Evolutionary conservation across 2,888 invertebrate genomes (phyloP).

Genomic region (Brassicogethes aeneus): DNA sequence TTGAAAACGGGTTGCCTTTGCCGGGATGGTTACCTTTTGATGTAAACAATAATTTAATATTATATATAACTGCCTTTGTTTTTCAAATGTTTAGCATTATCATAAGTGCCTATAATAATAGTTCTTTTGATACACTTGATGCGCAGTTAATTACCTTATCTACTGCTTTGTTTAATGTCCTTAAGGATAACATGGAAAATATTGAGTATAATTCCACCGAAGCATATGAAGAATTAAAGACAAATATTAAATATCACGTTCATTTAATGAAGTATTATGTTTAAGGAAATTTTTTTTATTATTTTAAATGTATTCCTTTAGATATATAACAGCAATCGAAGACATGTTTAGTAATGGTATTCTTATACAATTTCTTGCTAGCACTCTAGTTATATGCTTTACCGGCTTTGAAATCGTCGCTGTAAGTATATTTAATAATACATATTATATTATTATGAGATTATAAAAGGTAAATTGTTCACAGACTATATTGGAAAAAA

Average conservation of each 20-base stretch:
- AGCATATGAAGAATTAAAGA: slow-evolving; percentile 7
- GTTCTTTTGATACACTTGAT: slow-evolving; percentile 17
- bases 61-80: slow-evolving; percentile 13
- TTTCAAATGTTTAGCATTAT: slow-evolving; percentile 17
- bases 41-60: slow-evolving; percentile 7
- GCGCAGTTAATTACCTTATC: slow-evolving; percentile 17
- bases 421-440: slow-evolving; percentile 17
- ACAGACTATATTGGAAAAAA: too few relatives aligned
- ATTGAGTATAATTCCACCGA: slow-evolving; percentile 5
- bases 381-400: slow-evolving; percentile 20
- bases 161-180: slow-evolving; percentile 18
- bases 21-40: slow-evolving; percentile 19
- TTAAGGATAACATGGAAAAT: slow-evolving; percentile 19
- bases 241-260: slow-evolving; percentile 16
- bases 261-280: slow-evolving; percentile 14
- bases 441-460: too few relatives aligned
- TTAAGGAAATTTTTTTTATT: background rate
- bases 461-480: too few relatives aligned
- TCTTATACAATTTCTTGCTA: slow-evolving; percentile 20
- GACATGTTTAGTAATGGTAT: slow-evolving; percentile 18
- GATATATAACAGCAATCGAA: slow-evolving; percentile 18
- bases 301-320: slow-evolving; percentile 9
- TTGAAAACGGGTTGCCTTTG: slow-evolving; percentile 11
- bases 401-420: slow-evolving; percentile 21
- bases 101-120: slow-evolving; percentile 18